A percentile compares a stretch with the other conserved stretches of the same genome.
Evolutionary conservation across 2,888 invertebrate species (phyloP).

Genomic region (Drosophila merina): DNA sequence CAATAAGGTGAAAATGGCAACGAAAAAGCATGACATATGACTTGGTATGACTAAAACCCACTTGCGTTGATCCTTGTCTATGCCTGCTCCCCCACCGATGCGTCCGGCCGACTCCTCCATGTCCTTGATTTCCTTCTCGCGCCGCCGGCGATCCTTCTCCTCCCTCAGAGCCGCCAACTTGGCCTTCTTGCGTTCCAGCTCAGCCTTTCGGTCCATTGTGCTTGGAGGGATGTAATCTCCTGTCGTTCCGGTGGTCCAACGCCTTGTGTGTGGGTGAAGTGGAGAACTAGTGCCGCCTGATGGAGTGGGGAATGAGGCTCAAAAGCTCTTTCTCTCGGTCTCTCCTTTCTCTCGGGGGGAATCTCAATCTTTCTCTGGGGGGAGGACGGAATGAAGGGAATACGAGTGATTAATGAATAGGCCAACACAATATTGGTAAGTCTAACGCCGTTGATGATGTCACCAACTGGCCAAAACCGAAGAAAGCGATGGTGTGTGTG

Average conservation of each 20-base stretch:
- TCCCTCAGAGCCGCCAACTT: constrained; percentile 95
- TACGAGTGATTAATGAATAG: constrained; percentile 30
- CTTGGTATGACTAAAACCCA: constrained; percentile 43
- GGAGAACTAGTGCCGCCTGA: constrained; percentile 8
- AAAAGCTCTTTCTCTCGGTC: constrained; percentile 4
- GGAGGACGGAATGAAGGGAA: not conserved
- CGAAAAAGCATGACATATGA: not conserved
- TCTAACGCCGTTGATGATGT: constrained; percentile 64
- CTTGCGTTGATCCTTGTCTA: constrained; percentile 84
- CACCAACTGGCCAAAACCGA: constrained; percentile 61
- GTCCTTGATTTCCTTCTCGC: constrained; percentile 95
- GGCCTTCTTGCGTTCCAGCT: constrained; percentile 95
- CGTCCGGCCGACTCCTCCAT: constrained; percentile 88
- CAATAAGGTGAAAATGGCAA: not conserved
- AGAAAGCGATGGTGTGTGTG: constrained; percentile 21
- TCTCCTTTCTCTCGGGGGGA: constrained; percentile 10
- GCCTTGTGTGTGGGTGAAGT: constrained; percentile 2
- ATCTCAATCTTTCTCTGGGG: constrained; percentile 1
- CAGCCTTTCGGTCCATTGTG: constrained; percentile 92
- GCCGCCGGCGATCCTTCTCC: constrained; percentile 93
- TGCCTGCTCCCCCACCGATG: constrained; percentile 78
- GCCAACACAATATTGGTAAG: constrained; percentile 48
- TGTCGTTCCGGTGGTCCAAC: not conserved
- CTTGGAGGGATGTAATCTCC: not conserved
- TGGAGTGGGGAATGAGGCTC: not conserved